Conservation (phyloP, 2,113 vertebrate species). For the Paramisgurnus dabryanus region DNA sequence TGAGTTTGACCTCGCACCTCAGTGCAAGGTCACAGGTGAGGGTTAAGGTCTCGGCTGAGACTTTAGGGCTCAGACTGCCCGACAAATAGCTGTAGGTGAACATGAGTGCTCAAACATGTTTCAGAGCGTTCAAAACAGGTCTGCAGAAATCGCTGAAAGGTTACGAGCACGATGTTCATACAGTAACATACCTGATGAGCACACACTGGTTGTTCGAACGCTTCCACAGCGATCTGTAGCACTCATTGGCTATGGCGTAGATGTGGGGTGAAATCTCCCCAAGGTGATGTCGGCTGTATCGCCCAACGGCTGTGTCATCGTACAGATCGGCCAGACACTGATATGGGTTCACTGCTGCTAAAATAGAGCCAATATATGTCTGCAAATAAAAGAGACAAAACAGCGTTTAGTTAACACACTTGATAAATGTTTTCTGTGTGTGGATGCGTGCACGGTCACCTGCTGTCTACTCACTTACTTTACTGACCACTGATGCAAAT, state of each 20-base stretch:
- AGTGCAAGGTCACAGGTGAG: constrained; percentile 5
- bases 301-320: constrained; percentile 74
- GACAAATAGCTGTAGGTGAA: neutral
- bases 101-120: neutral
- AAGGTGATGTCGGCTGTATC: constrained; percentile 85
- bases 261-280: constrained; percentile 91
- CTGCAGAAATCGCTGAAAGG: neutral
- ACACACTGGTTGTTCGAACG: constrained; percentile 92
- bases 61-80: neutral
- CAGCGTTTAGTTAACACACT: neutral
- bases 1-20: constrained; percentile 41
- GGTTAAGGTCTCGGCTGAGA: neutral
- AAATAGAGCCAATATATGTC: constrained; percentile 97
- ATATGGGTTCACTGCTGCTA: constrained; percentile 95
- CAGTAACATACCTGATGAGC: constrained; percentile 88
- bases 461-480: constrained; percentile 26
- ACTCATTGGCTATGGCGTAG: constrained; percentile 94
- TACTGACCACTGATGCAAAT: constrained; percentile 44
- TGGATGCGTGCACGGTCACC: neutral
- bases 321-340: constrained; percentile 85
- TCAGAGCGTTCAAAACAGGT: neutral
- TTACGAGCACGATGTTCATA: neutral
- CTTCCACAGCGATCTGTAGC: constrained; percentile 95
- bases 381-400: constrained; percentile 60
- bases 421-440: neutral